These are phyloP conservation scores for Gallinago solitaria DNA, from an alignment of 2,797 vertebrate genomes.

Conservation along the genomic window DNA sequence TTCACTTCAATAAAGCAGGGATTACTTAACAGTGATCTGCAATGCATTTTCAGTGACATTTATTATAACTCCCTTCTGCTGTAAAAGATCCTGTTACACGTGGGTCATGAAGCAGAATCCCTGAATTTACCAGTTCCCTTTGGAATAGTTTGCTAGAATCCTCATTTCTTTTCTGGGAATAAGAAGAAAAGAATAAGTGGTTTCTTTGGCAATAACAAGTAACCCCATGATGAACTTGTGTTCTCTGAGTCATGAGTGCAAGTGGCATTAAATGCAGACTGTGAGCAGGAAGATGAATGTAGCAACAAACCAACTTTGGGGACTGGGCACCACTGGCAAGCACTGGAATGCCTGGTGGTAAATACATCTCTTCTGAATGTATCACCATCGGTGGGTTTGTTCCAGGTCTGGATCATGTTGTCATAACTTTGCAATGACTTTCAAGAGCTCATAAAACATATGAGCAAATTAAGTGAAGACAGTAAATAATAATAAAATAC, in stretches of 20 bases:
- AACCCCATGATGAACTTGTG: not conserved
- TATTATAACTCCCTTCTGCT: not conserved
- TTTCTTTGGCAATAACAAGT: not conserved
- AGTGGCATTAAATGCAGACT: not conserved
- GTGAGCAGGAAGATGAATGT: not conserved
- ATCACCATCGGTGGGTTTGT: not conserved
- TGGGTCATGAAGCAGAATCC: not conserved
- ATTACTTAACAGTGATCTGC: not conserved
- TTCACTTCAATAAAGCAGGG: not conserved
- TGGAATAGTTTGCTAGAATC: not conserved
- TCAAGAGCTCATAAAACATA: constrained; percentile 22
- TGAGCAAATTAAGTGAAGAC: not conserved
- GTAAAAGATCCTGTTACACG: not conserved
- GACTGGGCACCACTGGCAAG: not conserved
- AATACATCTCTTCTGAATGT: not conserved
- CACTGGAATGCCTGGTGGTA: not conserved
- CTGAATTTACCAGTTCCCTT: not conserved
- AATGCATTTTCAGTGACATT: not conserved
- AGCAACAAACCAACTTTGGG: not conserved
- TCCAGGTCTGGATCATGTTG: not conserved
- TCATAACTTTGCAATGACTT: not conserved
- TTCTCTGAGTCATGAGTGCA: constrained; percentile 1
- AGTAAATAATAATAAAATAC: constrained; percentile 34
- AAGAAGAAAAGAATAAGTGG: not conserved
- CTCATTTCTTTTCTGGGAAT: not conserved